Conservation (phyloP, 1,140 invertebrate species). For the Apolygus lucorum region DNA sequence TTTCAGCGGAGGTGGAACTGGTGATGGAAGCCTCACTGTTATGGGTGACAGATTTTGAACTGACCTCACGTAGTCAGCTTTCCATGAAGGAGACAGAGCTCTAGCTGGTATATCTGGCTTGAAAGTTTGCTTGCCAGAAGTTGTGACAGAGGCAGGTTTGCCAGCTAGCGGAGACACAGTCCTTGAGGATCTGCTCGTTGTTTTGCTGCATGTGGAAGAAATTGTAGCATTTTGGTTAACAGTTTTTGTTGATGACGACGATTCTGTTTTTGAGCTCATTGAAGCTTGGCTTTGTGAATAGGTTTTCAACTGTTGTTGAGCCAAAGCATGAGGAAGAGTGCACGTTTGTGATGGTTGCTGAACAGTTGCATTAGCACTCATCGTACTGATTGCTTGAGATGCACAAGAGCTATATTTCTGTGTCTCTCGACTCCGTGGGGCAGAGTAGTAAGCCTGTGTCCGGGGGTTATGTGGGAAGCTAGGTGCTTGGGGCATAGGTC, state of each 20-base stretch:
- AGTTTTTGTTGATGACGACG: background rate
- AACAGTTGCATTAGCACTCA: too few species aligned
- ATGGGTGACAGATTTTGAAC: conserved; percentile 28
- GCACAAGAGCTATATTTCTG: background rate
- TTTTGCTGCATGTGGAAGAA: background rate
- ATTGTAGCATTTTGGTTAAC: background rate
- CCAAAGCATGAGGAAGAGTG: too few species aligned
- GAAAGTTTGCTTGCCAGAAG: conserved; percentile 1
- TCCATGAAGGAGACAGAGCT: conserved; percentile 17
- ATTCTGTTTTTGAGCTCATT: background rate
- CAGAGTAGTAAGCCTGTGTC: background rate
- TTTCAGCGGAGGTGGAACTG: conserved; percentile 27
- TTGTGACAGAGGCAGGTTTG: background rate
- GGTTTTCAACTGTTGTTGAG: too few species aligned
- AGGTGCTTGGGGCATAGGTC: background rate
- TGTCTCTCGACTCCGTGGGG: background rate
- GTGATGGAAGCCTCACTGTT: conserved; percentile 26
- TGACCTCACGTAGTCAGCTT: conserved; percentile 14
- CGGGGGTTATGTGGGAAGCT: background rate
- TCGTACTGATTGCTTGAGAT: background rate
- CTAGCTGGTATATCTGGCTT: conserved; percentile 28
- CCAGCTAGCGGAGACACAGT: background rate
- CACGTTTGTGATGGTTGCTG: too few species aligned
- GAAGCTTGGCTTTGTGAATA: background rate
- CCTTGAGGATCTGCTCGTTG: background rate